phyloP scores from a whole-genome alignment of 2,113 vertebrate genomes.

The Cariama cristata region DNA sequence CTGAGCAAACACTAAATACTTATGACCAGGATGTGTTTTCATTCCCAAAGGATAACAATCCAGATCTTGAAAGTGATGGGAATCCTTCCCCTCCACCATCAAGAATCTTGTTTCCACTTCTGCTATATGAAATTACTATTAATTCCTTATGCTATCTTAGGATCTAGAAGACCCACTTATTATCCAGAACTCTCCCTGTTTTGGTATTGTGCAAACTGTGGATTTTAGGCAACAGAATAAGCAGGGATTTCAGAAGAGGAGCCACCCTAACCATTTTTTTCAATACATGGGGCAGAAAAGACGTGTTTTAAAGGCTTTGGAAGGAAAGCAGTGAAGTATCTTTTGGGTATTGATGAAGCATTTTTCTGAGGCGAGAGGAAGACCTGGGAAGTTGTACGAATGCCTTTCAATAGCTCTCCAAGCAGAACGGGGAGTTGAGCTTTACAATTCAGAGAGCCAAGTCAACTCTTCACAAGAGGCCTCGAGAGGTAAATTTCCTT shows the following conservation, averaged over 20 bases:
- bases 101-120: not conserved
- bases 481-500: not conserved
- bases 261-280: not conserved
- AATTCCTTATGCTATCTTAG: not conserved
- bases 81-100: not conserved
- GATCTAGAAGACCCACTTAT: not conserved
- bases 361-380: not conserved
- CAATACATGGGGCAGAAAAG: not conserved
- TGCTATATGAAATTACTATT: not conserved
- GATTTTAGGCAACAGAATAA: not conserved
- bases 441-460: not conserved
- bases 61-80: not conserved
- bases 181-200: not conserved
- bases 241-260: not conserved
- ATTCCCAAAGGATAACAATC: not conserved
- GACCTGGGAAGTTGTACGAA: accelerated
- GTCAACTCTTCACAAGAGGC: not conserved
- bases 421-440: not conserved
- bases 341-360: not conserved
- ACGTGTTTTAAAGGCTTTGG: not conserved
- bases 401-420: not conserved
- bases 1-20: not conserved
- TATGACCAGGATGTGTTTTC: not conserved
- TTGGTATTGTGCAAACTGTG: not conserved
- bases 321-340: not conserved